Percentiles rank a stretch among this genome's conserved stretches.
Evolutionary conservation across 2,797 vertebrate genomes (phyloP).

Genomic region (Chelon auratus): DNA sequence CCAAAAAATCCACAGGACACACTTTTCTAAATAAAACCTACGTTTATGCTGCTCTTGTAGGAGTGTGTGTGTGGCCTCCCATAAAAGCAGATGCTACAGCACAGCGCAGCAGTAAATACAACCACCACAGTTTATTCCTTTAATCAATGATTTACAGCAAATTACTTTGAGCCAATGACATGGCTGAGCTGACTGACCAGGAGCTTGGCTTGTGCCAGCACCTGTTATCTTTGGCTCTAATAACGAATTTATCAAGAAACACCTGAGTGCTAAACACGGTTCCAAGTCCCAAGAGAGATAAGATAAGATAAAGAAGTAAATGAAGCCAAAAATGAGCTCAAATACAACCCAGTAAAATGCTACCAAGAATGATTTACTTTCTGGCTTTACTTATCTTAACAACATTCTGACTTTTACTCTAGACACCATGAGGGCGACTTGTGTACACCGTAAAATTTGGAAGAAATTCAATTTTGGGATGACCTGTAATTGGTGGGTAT

Average conservation of each 20-base stretch:
- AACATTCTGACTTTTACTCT: background rate
- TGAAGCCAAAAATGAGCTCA: conserved; percentile 25
- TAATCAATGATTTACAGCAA: conserved; percentile 65
- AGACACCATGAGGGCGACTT: no score
- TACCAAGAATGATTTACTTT: background rate
- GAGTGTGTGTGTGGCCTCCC: conserved; percentile 11
- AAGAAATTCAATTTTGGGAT: no score
- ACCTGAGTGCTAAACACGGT: conserved; percentile 37
- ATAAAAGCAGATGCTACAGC: conserved; percentile 57
- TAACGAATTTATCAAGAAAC: conserved; percentile 44
- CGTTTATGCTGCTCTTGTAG: conserved; percentile 14
- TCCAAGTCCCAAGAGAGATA: conserved; percentile 48
- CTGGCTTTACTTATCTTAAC: background rate
- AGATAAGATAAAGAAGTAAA: conserved; percentile 32
- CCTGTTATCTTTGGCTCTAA: conserved; percentile 56
- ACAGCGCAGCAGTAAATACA: conserved; percentile 41
- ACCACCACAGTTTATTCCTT: conserved; percentile 42
- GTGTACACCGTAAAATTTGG: no score
- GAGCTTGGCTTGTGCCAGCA: conserved; percentile 35
- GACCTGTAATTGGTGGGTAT: no score
- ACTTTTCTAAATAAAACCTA: conserved; percentile 57
- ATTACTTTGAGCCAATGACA: conserved; percentile 39
- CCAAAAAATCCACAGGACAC: conserved; percentile 41
- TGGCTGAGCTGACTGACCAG: conserved; percentile 24
- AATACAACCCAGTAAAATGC: conserved; percentile 29